A percentile compares a stretch with the other conserved stretches of the same genome.
phyloP scores from a whole-genome alignment of 2,113 vertebrate genomes.

The Glareola pratincola region DNA sequence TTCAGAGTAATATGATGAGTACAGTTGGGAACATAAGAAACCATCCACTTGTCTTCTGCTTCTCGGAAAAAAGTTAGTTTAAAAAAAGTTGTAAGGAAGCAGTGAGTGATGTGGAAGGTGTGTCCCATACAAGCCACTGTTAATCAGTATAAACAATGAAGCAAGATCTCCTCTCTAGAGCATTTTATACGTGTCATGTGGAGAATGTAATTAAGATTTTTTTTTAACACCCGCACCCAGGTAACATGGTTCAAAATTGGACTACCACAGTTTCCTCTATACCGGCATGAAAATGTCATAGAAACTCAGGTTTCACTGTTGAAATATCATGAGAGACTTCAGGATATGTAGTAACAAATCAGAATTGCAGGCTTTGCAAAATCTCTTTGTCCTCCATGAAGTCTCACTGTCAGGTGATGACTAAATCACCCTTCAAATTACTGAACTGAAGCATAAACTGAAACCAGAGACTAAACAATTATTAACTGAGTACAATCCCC shows the following conservation, averaged over 20 bases:
- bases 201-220: neutral
- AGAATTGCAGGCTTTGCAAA: neutral
- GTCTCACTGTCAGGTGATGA: neutral
- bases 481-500: neutral
- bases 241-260: neutral
- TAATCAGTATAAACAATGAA: neutral
- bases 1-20: neutral
- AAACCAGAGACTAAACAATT: neutral
- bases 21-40: neutral
- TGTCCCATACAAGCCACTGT: neutral
- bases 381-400: neutral
- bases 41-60: neutral
- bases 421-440: neutral
- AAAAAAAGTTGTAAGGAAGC: rapidly evolving
- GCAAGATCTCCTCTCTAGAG: neutral
- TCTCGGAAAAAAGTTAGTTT: neutral
- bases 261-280: neutral
- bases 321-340: neutral
- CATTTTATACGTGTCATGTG: neutral
- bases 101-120: neutral
- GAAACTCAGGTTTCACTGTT: neutral
- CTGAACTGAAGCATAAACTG: neutral
- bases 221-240: neutral
- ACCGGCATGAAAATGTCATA: neutral
- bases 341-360: neutral